A percentile compares a stretch with the other conserved stretches of the same genome.
Evolutionary conservation across 2,113 vertebrate genomes (phyloP).

Genomic region (Aptenodytes patagonicus): DNA sequence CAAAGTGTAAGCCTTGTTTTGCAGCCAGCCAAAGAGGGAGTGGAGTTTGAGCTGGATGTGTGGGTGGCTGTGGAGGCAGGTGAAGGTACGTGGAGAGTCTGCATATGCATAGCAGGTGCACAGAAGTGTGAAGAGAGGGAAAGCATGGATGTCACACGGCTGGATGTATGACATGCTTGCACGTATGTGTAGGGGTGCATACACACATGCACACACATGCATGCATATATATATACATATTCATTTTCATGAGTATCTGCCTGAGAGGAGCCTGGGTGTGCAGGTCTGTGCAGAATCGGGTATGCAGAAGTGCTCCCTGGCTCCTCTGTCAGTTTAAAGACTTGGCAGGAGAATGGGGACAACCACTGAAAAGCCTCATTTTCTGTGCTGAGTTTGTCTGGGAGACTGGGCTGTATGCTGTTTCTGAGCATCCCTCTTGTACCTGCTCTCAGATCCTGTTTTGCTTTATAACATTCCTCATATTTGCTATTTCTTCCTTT

Average conservation of each 20-base stretch:
- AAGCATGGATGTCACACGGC: not conserved
- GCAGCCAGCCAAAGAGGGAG: not conserved
- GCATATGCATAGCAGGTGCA: not conserved
- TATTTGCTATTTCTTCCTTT: not conserved
- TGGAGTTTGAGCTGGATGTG: not conserved
- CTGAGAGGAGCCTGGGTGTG: not conserved
- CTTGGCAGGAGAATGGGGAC: not conserved
- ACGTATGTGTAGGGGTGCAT: not conserved
- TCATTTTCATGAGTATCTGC: not conserved
- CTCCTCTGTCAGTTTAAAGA: not conserved
- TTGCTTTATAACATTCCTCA: not conserved
- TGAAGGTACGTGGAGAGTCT: not conserved
- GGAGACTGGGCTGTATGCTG: not conserved
- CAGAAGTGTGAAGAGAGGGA: not conserved
- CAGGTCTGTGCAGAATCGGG: not conserved
- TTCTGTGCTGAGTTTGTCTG: not conserved
- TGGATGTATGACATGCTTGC: not conserved
- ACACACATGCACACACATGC: fast-evolving
- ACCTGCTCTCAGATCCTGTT: not conserved
- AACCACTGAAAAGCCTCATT: constrained; percentile 22
- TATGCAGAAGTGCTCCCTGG: not conserved
- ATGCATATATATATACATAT: not conserved
- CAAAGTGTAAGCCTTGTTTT: not conserved
- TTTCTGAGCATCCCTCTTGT: not conserved
- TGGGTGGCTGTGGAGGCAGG: not conserved